Conservation (phyloP, 2,797 vertebrate species). For the Staurois parvus region DNA sequence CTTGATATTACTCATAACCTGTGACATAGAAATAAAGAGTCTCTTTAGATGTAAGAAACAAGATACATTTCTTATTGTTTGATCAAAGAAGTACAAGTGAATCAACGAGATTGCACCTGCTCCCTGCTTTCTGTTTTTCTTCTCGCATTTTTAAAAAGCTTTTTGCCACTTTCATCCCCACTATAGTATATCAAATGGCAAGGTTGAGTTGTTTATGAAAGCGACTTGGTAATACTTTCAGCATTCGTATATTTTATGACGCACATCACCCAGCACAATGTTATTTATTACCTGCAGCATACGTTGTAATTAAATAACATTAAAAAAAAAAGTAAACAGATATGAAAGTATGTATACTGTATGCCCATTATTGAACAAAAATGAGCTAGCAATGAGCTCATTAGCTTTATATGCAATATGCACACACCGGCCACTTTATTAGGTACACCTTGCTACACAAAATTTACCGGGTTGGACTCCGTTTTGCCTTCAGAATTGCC, state of each 20-base stretch:
- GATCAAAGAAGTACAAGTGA: conserved; percentile 29
- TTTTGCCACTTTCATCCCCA: conserved; percentile 6
- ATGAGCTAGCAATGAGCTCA: too few relatives aligned
- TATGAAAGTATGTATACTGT: too few relatives aligned
- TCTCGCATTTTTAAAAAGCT: conserved; percentile 15
- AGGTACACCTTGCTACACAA: too few relatives aligned
- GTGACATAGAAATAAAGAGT: conserved; percentile 3
- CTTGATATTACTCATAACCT: conserved; percentile 3
- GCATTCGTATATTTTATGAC: background rate
- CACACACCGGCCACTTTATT: too few relatives aligned
- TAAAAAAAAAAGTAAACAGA: too few relatives aligned
- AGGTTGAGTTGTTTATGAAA: conserved; percentile 28
- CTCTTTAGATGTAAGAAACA: conserved; percentile 1
- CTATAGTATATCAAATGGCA: conserved; percentile 7
- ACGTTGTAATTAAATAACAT: too few relatives aligned
- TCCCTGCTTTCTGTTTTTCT: background rate
- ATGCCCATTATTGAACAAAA: too few relatives aligned
- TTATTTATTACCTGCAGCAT: too few relatives aligned
- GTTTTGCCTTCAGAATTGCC: too few relatives aligned
- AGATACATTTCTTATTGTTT: background rate
- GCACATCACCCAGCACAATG: too few relatives aligned
- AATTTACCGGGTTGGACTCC: too few relatives aligned
- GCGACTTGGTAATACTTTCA: background rate
- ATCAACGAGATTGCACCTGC: conserved; percentile 9
- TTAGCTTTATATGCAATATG: too few relatives aligned